Conservation (phyloP, 2,888 invertebrate species). For the Parasteatoda lunata region DNA sequence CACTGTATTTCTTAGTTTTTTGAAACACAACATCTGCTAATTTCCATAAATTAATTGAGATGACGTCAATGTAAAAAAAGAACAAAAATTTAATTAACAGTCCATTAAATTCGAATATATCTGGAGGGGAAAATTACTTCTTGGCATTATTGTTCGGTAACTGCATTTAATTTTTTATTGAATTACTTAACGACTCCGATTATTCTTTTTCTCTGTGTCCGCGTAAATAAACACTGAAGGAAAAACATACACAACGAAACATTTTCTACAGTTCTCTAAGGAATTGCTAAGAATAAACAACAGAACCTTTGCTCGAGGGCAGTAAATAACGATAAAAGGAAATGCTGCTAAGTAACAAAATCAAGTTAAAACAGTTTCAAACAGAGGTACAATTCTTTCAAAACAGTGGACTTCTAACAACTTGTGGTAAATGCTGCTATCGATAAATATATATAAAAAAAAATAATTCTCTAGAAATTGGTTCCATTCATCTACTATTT, state of each 20-base stretch:
- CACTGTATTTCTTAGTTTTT: too few relatives aligned
- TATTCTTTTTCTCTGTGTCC: neutral
- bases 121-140: too few relatives aligned
- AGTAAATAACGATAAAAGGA: slow-evolving; percentile 41
- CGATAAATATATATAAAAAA: slow-evolving; percentile 22
- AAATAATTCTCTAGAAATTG: too few relatives aligned
- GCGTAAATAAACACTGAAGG: neutral
- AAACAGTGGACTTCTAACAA: slow-evolving; percentile 22
- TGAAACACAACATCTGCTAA: too few relatives aligned
- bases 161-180: neutral
- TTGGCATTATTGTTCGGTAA: too few relatives aligned
- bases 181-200: neutral
- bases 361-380: slow-evolving; percentile 42
- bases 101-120: too few relatives aligned
- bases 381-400: neutral
- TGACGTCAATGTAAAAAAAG: too few relatives aligned
- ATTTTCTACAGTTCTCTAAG: neutral
- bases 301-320: slow-evolving; percentile 7
- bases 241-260: neutral
- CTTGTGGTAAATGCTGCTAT: slow-evolving; percentile 34
- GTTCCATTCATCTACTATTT: too few relatives aligned
- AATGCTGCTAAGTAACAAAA: slow-evolving; percentile 22
- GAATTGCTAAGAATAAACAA: neutral
- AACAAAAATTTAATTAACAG: too few relatives aligned
- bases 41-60: too few relatives aligned